Evolutionary conservation across 2,113 vertebrate genomes (phyloP).

Genomic region (Callaeas wilsoni): DNA sequence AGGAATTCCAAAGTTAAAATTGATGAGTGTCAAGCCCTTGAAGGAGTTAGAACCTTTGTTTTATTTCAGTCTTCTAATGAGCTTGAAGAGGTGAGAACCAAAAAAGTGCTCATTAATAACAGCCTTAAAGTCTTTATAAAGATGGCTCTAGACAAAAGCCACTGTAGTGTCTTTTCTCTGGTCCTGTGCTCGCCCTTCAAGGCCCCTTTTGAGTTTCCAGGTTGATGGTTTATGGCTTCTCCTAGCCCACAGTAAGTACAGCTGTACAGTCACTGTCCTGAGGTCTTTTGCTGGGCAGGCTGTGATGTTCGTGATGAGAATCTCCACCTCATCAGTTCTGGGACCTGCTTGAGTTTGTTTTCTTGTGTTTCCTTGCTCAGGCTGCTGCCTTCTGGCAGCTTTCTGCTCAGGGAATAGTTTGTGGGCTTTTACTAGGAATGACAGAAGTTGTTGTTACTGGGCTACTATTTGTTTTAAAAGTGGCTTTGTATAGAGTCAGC

Average conservation of each 20-base stretch:
- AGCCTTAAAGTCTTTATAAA: not conserved
- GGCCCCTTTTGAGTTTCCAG: not conserved
- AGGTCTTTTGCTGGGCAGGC: fast-evolving
- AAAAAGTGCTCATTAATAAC: not conserved
- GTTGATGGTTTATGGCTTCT: not conserved
- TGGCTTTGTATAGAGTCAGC: not conserved
- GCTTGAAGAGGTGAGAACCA: not conserved
- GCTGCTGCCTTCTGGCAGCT: not conserved
- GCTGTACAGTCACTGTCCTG: not conserved
- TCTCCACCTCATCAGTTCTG: not conserved
- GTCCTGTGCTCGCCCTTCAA: not conserved
- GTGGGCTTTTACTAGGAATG: not conserved
- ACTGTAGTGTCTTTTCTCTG: not conserved
- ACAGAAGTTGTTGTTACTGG: not conserved
- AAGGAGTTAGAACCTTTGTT: not conserved
- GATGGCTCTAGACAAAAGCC: not conserved
- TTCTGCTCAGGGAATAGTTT: not conserved
- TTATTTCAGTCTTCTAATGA: not conserved
- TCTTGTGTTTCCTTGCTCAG: not conserved
- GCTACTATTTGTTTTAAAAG: not conserved
- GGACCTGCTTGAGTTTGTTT: not conserved
- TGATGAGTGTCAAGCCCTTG: not conserved
- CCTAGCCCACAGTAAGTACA: not conserved
- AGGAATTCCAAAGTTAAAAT: not conserved
- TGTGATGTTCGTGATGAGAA: not conserved